Evolutionary conservation across 2,888 invertebrate species (phyloP).

Genomic region (Smittia aterrima): DNA sequence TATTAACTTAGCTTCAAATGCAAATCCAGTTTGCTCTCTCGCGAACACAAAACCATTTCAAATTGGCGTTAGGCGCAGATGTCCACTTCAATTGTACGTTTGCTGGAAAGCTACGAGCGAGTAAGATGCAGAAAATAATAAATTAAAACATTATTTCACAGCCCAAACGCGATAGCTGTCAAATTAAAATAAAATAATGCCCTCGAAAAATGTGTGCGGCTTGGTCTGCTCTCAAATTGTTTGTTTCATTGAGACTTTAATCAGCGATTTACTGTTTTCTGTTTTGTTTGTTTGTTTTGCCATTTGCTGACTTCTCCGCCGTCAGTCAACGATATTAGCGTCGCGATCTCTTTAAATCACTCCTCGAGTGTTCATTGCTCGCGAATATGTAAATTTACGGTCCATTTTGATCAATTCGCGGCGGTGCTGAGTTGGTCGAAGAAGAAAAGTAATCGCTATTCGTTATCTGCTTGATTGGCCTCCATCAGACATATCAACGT

Average conservation of each 20-base stretch:
- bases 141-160: slow-evolving; percentile 22
- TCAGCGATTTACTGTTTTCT: slow-evolving; percentile 21
- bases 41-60: neutral
- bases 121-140: slow-evolving; percentile 3
- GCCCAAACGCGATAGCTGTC: slow-evolving; percentile 1
- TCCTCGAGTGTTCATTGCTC: too few species aligned
- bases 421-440: neutral
- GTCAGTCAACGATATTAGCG: neutral
- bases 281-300: slow-evolving; percentile 10
- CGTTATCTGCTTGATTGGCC: neutral
- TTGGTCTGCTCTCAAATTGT: slow-evolving; percentile 19
- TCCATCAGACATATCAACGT: neutral
- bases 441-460: neutral
- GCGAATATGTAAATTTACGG: neutral
- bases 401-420: neutral
- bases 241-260: slow-evolving; percentile 30
- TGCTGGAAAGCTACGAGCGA: neutral
- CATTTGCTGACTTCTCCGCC: neutral
- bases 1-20: neutral
- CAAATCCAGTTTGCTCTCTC: neutral
- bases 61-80: slow-evolving; percentile 13
- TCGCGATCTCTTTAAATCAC: slow-evolving; percentile 10
- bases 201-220: slow-evolving; percentile 7
- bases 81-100: slow-evolving; percentile 12
- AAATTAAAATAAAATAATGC: slow-evolving; percentile 27